phyloP scores from a whole-genome alignment of 2,113 vertebrate species.

The Gavia stellata region DNA sequence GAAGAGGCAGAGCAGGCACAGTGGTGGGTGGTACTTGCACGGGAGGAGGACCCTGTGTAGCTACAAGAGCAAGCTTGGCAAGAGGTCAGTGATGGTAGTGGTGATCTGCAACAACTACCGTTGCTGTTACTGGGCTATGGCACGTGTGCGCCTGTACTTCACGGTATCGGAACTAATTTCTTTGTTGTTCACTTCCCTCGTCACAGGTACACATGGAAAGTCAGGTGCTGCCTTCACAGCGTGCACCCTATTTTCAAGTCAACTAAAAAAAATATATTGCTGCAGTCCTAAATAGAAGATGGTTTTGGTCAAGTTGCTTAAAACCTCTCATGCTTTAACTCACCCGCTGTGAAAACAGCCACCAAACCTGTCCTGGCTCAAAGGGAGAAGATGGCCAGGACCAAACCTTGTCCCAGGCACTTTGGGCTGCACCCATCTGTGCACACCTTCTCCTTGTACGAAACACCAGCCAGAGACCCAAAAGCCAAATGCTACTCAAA shows the following conservation, averaged over 20 bases:
- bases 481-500: neutral
- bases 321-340: neutral
- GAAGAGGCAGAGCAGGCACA: neutral
- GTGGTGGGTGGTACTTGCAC: neutral
- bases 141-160: neutral
- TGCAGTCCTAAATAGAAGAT: neutral
- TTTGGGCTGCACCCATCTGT: neutral
- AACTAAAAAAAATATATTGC: neutral
- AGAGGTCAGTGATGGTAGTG: neutral
- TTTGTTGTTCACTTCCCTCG: accelerated
- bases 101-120: neutral
- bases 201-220: neutral
- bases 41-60: neutral
- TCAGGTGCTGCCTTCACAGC: neutral
- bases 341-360: neutral
- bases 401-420: neutral
- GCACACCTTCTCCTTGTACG: neutral
- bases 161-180: neutral
- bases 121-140: accelerated
- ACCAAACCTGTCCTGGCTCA: neutral
- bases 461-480: neutral
- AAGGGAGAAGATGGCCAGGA: neutral
- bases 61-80: neutral
- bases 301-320: neutral
- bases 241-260: neutral